phyloP scores from a whole-genome alignment of 2,113 vertebrate species.

The Cairina moschata region DNA sequence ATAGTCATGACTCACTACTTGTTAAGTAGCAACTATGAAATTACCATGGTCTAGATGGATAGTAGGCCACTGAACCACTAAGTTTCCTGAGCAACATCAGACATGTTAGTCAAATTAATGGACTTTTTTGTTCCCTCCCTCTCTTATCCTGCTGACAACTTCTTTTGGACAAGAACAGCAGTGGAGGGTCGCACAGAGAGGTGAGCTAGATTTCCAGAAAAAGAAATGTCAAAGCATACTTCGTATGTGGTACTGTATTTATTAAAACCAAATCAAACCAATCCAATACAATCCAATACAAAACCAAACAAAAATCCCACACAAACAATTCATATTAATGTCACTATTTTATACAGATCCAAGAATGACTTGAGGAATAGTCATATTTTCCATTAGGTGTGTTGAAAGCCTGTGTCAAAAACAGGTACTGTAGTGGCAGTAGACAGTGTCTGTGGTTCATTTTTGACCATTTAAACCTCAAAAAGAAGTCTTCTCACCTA shows the following conservation, averaged over 20 bases:
- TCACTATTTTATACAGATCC: not conserved
- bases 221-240: not conserved
- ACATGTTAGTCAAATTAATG: not conserved
- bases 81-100: not conserved
- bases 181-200: not conserved
- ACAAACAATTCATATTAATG: not conserved
- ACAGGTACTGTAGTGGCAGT: not conserved
- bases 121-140: not conserved
- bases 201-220: not conserved
- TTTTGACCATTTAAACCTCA: not conserved
- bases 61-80: not conserved
- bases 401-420: not conserved
- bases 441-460: not conserved
- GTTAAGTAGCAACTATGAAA: not conserved
- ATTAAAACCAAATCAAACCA: not conserved
- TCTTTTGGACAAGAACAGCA: not conserved
- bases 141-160: not conserved
- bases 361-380: not conserved
- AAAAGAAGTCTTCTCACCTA: not conserved
- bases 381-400: not conserved
- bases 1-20: not conserved
- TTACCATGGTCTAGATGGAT: not conserved
- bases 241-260: not conserved
- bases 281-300: no score
- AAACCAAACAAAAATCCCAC: not conserved